A percentile compares a stretch with the other conserved stretches of the same genome.
phyloP scores from a whole-genome alignment of 37 sponge, comb jelly and placozoan species.

The Spongia lamella region DNA sequence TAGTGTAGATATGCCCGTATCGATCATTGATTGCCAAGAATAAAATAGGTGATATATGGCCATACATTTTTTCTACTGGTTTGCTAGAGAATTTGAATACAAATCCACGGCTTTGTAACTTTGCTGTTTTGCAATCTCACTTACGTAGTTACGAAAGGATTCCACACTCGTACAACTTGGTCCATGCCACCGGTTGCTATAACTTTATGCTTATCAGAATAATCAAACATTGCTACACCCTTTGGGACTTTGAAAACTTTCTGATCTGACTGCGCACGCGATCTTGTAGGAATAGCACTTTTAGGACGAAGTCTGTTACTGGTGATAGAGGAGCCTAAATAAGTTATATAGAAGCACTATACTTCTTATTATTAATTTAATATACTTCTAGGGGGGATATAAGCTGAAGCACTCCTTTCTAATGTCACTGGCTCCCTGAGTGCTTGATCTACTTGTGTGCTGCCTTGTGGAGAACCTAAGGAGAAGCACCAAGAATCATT shows the following conservation, averaged over 20 bases:
- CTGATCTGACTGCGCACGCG: slow-evolving; percentile 64
- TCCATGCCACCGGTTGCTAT: slow-evolving; percentile 91
- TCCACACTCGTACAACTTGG: slow-evolving; percentile 79
- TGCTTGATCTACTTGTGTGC: slow-evolving; percentile 57
- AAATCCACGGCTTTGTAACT: background rate
- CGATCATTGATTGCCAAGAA: slow-evolving; percentile 51
- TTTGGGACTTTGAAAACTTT: slow-evolving; percentile 82
- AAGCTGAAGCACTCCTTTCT: too few relatives aligned
- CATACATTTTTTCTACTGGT: slow-evolving; percentile 65
- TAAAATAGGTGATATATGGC: slow-evolving; percentile 81
- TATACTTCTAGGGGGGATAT: too few relatives aligned
- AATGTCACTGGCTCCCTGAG: background rate
- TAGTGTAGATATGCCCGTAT: slow-evolving; percentile 69
- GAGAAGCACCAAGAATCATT: background rate
- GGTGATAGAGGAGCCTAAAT: too few relatives aligned
- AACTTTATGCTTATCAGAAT: slow-evolving; percentile 67
- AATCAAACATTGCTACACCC: slow-evolving; percentile 81
- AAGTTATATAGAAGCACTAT: too few relatives aligned
- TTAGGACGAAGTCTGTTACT: background rate
- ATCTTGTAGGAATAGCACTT: slow-evolving; percentile 21
- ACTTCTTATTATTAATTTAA: too few relatives aligned
- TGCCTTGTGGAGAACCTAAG: slow-evolving; percentile 65
- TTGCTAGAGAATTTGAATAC: slow-evolving; percentile 51
- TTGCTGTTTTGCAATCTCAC: background rate
- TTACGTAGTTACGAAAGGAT: slow-evolving; percentile 80